Percentiles rank a stretch among this genome's conserved stretches.
These are phyloP conservation scores for Linurgus olivaceus DNA, from an alignment of 2,797 vertebrate species.

Conservation along the genomic window DNA sequence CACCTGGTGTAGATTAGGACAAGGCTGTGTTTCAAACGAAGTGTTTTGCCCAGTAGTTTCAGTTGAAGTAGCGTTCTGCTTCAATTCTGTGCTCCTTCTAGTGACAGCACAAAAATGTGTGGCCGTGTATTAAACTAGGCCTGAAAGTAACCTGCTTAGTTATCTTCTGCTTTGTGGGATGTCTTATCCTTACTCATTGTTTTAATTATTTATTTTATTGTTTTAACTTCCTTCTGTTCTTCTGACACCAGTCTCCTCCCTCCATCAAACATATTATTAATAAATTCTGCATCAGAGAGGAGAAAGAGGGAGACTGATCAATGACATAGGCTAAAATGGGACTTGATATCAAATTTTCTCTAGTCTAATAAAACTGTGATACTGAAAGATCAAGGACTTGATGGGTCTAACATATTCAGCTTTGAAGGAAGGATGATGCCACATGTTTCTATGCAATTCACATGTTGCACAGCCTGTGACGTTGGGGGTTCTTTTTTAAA, in stretches of 20 bases:
- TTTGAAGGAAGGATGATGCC: neutral
- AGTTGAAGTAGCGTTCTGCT: neutral
- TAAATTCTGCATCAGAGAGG: neutral
- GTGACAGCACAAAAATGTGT: neutral
- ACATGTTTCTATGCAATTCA: neutral
- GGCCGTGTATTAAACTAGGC: neutral
- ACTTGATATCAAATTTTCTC: neutral
- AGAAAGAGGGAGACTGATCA: neutral
- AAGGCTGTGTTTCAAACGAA: neutral
- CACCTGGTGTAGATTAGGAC: neutral
- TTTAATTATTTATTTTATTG: neutral
- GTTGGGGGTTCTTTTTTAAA: neutral
- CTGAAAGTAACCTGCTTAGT: neutral
- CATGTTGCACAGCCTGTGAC: neutral
- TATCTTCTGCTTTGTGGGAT: neutral
- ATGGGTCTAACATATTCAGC: neutral
- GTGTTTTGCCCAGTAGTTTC: neutral
- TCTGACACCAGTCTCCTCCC: rapidly evolving
- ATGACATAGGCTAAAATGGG: neutral
- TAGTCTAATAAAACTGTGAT: neutral
- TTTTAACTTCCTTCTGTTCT: neutral
- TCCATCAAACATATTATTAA: rapidly evolving
- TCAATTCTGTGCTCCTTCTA: neutral
- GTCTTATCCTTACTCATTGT: neutral
- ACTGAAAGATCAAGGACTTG: neutral